A percentile compares a stretch with the other conserved stretches of the same genome.
phyloP scores from a whole-genome alignment of 2,797 vertebrate genomes.

The Sciurus vulgaris region DNA sequence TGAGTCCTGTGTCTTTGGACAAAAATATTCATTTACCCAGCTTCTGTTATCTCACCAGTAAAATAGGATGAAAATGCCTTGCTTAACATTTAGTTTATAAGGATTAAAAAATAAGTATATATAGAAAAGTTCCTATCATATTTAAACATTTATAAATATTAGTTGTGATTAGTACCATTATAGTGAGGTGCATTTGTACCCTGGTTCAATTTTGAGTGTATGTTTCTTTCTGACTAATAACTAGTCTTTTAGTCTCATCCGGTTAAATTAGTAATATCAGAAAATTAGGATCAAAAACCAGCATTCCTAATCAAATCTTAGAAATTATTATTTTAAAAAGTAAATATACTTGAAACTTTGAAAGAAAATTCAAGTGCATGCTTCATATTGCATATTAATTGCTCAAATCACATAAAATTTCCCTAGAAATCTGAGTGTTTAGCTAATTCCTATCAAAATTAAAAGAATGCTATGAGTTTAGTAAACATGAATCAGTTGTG shows the following conservation, averaged over 20 bases:
- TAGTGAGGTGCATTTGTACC: neutral
- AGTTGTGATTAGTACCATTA: neutral
- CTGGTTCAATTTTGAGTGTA: neutral
- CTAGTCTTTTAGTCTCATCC: neutral
- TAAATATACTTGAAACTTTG: constrained; percentile 22
- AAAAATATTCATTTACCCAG: neutral
- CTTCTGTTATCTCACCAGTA: neutral
- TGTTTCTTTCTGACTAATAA: neutral
- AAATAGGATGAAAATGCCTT: neutral
- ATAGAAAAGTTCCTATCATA: neutral
- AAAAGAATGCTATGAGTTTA: constrained; percentile 29
- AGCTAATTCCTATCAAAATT: neutral
- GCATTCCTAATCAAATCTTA: neutral
- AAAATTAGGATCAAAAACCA: neutral
- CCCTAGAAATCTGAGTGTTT: neutral
- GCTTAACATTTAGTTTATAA: neutral
- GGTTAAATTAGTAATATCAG: neutral
- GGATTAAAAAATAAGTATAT: neutral
- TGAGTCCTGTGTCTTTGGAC: neutral
- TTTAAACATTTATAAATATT: neutral
- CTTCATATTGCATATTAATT: neutral
- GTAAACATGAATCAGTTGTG: constrained; percentile 12
- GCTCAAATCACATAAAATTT: neutral
- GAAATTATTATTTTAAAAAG: neutral
- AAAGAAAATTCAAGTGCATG: neutral